Evolutionary conservation across 2,797 vertebrate species (phyloP).

Genomic region (Tenualosa ilisha): DNA sequence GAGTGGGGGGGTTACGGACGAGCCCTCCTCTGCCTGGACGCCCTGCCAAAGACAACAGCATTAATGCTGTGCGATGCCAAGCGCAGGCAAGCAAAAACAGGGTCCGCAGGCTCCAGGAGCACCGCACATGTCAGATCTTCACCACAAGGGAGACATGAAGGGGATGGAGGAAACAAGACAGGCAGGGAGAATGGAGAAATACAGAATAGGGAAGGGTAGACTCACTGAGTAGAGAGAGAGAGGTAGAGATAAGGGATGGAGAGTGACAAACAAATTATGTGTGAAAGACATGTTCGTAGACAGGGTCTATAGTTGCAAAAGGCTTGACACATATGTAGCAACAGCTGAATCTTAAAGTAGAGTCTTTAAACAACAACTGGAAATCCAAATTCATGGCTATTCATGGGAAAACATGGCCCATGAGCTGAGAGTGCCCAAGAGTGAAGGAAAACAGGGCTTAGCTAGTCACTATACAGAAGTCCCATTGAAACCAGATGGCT

Average conservation of each 20-base stretch:
- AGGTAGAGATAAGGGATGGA: too few species aligned
- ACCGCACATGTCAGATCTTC: neutral
- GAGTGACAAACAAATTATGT: too few species aligned
- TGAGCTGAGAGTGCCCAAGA: neutral
- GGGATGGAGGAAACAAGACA: too few species aligned
- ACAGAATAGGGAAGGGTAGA: too few species aligned
- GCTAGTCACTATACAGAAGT: neutral
- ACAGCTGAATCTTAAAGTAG: neutral
- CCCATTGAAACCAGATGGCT: neutral
- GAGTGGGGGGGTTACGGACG: neutral
- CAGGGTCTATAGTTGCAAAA: neutral
- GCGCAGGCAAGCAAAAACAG: neutral
- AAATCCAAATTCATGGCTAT: neutral
- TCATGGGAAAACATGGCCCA: neutral
- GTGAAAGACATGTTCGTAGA: too few species aligned
- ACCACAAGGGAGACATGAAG: neutral
- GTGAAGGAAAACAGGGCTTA: neutral
- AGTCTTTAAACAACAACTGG: neutral
- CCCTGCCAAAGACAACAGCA: neutral
- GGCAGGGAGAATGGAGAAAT: too few species aligned
- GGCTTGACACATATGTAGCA: neutral
- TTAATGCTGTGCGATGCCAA: neutral
- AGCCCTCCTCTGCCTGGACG: neutral
- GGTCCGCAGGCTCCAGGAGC: neutral
- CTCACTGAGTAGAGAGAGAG: too few species aligned